Base-by-base conservation (phyloP, 2,888 invertebrate species). In the Zele albiditarsus region DNA sequence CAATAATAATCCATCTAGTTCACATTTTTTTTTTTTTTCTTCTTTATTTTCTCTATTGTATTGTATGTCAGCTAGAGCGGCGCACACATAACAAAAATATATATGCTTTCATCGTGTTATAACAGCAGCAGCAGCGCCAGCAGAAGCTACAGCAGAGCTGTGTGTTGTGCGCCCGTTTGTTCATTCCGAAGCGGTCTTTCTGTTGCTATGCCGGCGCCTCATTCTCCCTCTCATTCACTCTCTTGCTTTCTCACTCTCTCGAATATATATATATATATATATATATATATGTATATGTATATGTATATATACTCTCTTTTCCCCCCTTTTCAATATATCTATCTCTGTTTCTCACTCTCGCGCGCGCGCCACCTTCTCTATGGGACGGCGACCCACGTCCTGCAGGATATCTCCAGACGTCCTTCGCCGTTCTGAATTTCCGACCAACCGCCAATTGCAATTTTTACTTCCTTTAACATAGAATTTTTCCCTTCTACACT, bases 141-240 rank as follows among this genome's bases (percentile, higher is more conserved):
- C 73, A 73, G 75, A 71, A 77, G 72, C 76, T 46, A 63, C 65
- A 60, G 74, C 42, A 69, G 63, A 46, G 74, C 77, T 76, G 81
- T 4, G 42, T 2, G 2, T 6, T 33, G 42, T 49, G 49, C 49
- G 82, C 81, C 82, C 82, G 84, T 83, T 82, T 82, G 83, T 84
- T 86, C 85, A 84, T 85, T 84, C 82, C 83, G 82, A 82, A 86
- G 83, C 86, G 83, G 87, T 84, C 87, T 87, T 87, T 86, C 88
- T 88, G 88, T 88, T 89, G 87, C 88, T 87, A 88, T 88, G 88
- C 88, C 85, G 85, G 87, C 84, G 83, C 81, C 82, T 83, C 84
- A 79, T 80, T 80, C 78, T 80, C 81, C 80, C 76, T 73, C 80
- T 28, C 77, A 67, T 62, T 75, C 69, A 60, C 71, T 68, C 80